Evolutionary conservation across 2,888 invertebrate genomes (phyloP).

Genomic region (Choreutis nemorana): DNA sequence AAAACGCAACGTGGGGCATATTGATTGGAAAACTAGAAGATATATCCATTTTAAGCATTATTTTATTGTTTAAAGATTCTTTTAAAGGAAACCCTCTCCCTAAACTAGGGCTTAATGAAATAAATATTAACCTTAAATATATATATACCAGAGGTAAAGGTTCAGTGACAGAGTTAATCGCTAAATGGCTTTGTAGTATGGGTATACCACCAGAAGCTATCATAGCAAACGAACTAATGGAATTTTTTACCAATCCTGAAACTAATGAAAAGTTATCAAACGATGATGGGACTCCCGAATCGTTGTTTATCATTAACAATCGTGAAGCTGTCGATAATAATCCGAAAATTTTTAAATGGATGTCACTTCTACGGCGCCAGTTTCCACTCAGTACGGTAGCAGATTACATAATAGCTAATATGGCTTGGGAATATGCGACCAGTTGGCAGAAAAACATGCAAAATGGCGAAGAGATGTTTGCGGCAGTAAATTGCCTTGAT

Average conservation of each 20-base stretch:
- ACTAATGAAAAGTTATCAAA: conserved; percentile 16
- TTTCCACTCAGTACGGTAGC: conserved; percentile 88
- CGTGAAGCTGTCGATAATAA: conserved; percentile 40
- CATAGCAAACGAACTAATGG: conserved; percentile 58
- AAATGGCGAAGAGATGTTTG: conserved; percentile 70
- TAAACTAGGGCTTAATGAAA: conserved; percentile 59
- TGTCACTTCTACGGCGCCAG: conserved; percentile 73
- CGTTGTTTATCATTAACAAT: conserved; percentile 39
- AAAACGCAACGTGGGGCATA: conserved; percentile 86
- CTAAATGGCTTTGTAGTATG: conserved; percentile 83
- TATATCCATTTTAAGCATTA: conserved; percentile 78
- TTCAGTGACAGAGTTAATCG: conserved; percentile 87
- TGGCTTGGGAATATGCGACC: conserved; percentile 91
- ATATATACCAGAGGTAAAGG: conserved; percentile 75
- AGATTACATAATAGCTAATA: conserved; percentile 81
- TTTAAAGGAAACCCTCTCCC: conserved; percentile 50
- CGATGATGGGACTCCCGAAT: conserved; percentile 28
- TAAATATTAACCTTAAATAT: conserved; percentile 71
- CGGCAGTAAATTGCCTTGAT: conserved; percentile 75
- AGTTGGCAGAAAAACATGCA: conserved; percentile 84
- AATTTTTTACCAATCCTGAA: conserved; percentile 18
- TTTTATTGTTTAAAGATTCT: conserved; percentile 63
- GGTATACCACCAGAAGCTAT: conserved; percentile 74
- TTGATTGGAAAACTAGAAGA: conserved; percentile 91
- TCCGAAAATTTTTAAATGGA: conserved; percentile 65